Evolutionary conservation across 2,888 invertebrate species (phyloP).

Genomic region (Drosophila helvetica): DNA sequence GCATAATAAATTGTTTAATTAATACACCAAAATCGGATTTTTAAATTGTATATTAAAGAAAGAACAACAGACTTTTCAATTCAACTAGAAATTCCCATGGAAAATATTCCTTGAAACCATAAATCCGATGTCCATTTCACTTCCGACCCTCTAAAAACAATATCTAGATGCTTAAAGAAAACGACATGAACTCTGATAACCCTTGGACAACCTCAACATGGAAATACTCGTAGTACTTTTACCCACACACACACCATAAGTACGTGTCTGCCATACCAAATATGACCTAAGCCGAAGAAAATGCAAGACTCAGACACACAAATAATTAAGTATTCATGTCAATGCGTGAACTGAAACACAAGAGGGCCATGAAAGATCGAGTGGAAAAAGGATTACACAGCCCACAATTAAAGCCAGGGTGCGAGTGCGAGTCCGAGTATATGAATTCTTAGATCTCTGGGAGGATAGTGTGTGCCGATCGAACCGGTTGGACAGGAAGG

Average conservation of each 20-base stretch:
- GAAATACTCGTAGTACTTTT: slow-evolving; percentile 17
- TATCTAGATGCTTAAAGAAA: neutral
- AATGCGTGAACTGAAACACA: slow-evolving; percentile 8
- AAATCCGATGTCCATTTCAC: too few relatives aligned
- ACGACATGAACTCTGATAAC: slow-evolving; percentile 43
- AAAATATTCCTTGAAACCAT: neutral
- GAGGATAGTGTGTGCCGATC: slow-evolving; percentile 27
- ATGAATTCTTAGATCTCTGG: slow-evolving; percentile 54
- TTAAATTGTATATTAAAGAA: neutral
- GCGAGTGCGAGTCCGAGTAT: neutral
- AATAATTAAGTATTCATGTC: slow-evolving; percentile 57
- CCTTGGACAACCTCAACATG: slow-evolving; percentile 49
- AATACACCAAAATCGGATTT: neutral
- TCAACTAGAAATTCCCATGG: neutral
- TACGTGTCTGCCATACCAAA: slow-evolving; percentile 56
- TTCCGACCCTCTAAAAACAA: too few relatives aligned
- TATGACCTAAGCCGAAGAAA: slow-evolving; percentile 38
- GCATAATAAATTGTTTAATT: neutral
- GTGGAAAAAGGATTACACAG: slow-evolving; percentile 51
- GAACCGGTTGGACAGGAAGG: slow-evolving; percentile 63
- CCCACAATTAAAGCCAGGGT: slow-evolving; percentile 30
- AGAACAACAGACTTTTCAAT: neutral
- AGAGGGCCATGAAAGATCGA: slow-evolving; percentile 29
- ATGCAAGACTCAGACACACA: slow-evolving; percentile 26
- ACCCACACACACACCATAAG: slow-evolving; percentile 38